Percentiles rank a stretch among this genome's conserved stretches.
These are phyloP conservation scores for Drosophila kanekoi DNA, from an alignment of 2,888 invertebrate genomes.

Conservation along the genomic window DNA sequence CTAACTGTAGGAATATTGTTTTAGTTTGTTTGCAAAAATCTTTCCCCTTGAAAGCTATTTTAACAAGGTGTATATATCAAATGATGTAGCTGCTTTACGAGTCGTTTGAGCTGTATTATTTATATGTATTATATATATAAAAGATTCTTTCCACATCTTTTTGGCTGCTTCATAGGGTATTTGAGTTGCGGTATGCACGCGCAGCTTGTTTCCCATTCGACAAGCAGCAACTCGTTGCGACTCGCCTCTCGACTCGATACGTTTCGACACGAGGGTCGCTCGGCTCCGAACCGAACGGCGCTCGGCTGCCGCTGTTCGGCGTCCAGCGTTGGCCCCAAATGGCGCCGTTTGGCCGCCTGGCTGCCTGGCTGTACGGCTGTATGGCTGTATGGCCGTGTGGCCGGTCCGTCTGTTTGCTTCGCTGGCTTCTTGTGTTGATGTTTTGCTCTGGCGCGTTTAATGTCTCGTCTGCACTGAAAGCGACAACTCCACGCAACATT, in stretches of 20 bases:
- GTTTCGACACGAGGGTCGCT: conserved; percentile 27
- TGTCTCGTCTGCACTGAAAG: conserved; percentile 76
- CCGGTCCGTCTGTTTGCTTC: conserved; percentile 28
- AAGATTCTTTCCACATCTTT: too few relatives aligned
- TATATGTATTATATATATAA: too few relatives aligned
- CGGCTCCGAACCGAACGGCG: conserved; percentile 20
- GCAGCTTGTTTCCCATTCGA: conserved; percentile 35
- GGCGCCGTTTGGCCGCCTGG: conserved; percentile 35
- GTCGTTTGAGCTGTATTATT: too few relatives aligned
- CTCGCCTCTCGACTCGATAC: conserved; percentile 55
- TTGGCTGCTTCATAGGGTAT: conserved; percentile 21
- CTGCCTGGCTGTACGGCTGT: conserved; percentile 28
- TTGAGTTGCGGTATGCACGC: neutral
- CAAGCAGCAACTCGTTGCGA: conserved; percentile 41
- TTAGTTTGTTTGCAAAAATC: too few relatives aligned
- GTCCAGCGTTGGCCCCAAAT: conserved; percentile 31
- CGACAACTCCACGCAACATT: conserved; percentile 73
- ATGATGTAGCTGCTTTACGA: too few relatives aligned
- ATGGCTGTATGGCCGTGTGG: conserved; percentile 25
- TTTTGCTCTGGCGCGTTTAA: conserved; percentile 76
- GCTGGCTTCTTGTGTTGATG: conserved; percentile 72
- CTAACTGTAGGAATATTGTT: too few relatives aligned
- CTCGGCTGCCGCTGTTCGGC: conserved; percentile 26
- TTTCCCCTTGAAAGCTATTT: too few relatives aligned
- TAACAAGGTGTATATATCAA: too few relatives aligned